Evolutionary conservation across 2,113 vertebrate species (phyloP).

Genomic region (Tachysurus vachellii): DNA sequence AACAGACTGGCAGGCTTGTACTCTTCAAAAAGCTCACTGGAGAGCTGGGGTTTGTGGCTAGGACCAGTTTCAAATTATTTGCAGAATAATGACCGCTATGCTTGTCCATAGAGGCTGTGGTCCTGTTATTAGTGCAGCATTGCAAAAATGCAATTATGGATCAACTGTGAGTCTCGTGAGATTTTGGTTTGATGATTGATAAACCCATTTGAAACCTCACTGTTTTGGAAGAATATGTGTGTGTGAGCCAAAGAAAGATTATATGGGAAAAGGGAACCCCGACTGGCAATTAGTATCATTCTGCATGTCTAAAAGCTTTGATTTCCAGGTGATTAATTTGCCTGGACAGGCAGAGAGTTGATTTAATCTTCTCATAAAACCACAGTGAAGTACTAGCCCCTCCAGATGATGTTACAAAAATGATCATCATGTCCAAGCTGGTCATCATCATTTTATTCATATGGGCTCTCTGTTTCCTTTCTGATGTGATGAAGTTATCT

Average conservation of each 20-base stretch:
- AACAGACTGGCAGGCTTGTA: conserved; percentile 34
- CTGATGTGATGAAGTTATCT: neutral
- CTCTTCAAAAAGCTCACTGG: conserved; percentile 37
- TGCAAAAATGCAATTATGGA: conserved; percentile 27
- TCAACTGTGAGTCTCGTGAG: neutral
- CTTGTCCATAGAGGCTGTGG: conserved; percentile 32
- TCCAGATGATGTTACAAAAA: neutral
- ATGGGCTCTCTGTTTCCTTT: neutral
- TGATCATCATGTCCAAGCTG: neutral
- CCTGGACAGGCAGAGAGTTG: conserved; percentile 1
- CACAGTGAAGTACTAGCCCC: neutral
- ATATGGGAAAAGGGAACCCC: conserved; percentile 24
- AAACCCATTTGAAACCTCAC: conserved; percentile 18
- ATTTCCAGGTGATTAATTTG: conserved; percentile 18
- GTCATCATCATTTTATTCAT: neutral
- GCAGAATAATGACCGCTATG: conserved; percentile 32
- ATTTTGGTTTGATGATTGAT: conserved; percentile 30
- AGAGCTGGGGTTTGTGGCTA: conserved; percentile 37
- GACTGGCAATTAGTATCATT: conserved; percentile 28
- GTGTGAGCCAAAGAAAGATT: conserved; percentile 4
- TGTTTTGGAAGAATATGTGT: neutral
- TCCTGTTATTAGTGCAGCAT: conserved; percentile 42
- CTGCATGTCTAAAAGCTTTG: neutral
- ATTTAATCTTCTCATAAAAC: neutral
- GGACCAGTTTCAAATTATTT: conserved; percentile 44